These are phyloP conservation scores for Scomberomorus guttatus DNA, from an alignment of 2,797 vertebrate genomes.

Conservation along the genomic window DNA sequence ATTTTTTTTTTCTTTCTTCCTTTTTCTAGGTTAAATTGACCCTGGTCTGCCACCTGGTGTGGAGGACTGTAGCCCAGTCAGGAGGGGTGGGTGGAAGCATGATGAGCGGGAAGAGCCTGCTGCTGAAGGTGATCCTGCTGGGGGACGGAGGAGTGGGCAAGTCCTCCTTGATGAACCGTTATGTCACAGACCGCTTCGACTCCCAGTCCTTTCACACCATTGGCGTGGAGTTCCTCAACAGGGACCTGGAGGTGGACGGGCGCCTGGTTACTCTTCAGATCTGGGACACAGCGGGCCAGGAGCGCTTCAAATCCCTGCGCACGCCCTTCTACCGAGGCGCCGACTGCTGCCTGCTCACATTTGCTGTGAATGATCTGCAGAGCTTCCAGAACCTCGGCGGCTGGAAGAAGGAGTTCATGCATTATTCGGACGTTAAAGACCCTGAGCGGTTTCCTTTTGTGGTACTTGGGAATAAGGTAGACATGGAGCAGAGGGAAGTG, in stretches of 20 bases:
- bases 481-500: constrained; percentile 93
- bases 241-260: constrained; percentile 96
- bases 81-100: constrained; percentile 71
- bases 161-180: constrained; percentile 99
- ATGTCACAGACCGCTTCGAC: constrained; percentile 97
- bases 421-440: constrained; percentile 95
- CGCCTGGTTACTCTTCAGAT: constrained; percentile 97
- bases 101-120: constrained; percentile 96
- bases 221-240: constrained; percentile 97
- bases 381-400: constrained; percentile 96
- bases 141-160: constrained; percentile 99
- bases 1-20: constrained; percentile 7
- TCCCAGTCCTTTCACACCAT: constrained; percentile 99
- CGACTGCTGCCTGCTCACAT: constrained; percentile 97
- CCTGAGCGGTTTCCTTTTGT: constrained; percentile 96
- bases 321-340: constrained; percentile 98
- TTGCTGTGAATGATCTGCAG: constrained; percentile 95
- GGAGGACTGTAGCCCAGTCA: constrained; percentile 56
- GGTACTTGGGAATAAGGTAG: constrained; percentile 97
- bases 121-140: constrained; percentile 96
- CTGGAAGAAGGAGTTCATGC: constrained; percentile 98
- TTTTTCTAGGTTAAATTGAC: constrained; percentile 68
- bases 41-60: constrained; percentile 64
- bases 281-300: constrained; percentile 98
- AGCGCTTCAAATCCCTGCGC: constrained; percentile 96